These are phyloP conservation scores for Alethe diademata DNA, from an alignment of 2,113 vertebrate species.

Conservation along the genomic window DNA sequence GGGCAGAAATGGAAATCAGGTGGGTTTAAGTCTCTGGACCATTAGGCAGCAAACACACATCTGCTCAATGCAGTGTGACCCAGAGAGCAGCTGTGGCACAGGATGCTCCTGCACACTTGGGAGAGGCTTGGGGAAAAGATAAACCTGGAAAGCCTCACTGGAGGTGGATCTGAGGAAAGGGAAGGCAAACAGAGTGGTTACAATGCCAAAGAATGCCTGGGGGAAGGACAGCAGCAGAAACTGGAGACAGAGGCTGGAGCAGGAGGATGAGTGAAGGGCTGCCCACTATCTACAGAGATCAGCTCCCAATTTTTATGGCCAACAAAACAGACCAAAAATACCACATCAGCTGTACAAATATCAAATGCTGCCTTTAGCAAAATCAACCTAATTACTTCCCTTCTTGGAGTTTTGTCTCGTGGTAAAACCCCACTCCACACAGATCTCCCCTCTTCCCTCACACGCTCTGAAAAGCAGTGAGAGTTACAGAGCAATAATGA, in stretches of 20 bases:
- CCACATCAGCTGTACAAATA: neutral
- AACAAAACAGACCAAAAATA: neutral
- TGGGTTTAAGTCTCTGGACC: neutral
- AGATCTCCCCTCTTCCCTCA: neutral
- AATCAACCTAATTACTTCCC: neutral
- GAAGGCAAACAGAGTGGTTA: neutral
- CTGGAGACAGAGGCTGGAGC: neutral
- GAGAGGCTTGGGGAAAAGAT: neutral
- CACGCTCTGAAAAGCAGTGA: neutral
- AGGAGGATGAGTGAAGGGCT: neutral
- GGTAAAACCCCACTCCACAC: neutral
- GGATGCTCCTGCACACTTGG: neutral
- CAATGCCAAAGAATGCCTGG: neutral
- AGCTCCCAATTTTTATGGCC: neutral
- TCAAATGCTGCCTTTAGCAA: neutral
- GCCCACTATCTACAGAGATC: accelerated
- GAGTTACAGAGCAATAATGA: neutral
- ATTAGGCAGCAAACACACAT: neutral
- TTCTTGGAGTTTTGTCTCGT: neutral
- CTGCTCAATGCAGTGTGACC: neutral
- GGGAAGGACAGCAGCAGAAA: neutral
- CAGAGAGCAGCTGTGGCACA: neutral
- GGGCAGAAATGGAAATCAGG: neutral
- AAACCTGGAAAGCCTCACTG: neutral
- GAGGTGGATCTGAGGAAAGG: neutral